Conservation (phyloP, 2,113 vertebrate species). For the Periophthalmus modestus region DNA sequence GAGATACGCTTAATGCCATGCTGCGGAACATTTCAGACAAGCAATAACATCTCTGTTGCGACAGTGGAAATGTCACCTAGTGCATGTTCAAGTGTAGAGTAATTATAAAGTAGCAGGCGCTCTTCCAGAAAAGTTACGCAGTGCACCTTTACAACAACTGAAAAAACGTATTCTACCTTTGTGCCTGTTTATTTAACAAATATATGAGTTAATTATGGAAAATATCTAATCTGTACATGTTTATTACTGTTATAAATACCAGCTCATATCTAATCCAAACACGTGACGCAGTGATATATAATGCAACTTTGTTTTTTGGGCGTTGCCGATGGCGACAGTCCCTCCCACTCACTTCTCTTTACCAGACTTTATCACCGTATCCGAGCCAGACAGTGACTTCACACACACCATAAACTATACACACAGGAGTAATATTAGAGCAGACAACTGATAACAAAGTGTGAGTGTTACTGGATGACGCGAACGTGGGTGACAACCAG, state of each 20-base stretch:
- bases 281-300: conserved; percentile 13
- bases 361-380: conserved; percentile 34
- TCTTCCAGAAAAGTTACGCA: too few relatives aligned
- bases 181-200: too few relatives aligned
- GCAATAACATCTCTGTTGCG: too few relatives aligned
- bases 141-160: too few relatives aligned
- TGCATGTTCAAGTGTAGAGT: too few relatives aligned
- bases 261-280: conserved; percentile 35
- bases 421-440: conserved; percentile 33
- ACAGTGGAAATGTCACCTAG: too few relatives aligned
- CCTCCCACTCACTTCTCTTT: conserved; percentile 40
- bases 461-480: conserved; percentile 14
- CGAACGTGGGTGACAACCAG: conserved; percentile 42
- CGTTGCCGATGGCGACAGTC: conserved; percentile 16
- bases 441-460: conserved; percentile 22
- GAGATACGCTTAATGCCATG: too few relatives aligned
- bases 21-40: too few relatives aligned
- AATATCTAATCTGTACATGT: neutral
- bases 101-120: too few relatives aligned
- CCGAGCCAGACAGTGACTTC: conserved; percentile 32
- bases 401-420: conserved; percentile 7
- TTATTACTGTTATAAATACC: neutral
- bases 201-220: too few relatives aligned
- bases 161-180: too few relatives aligned
- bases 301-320: conserved; percentile 35